Conservation (phyloP, 2,113 vertebrate species). For the Lophura nycthemera region DNA sequence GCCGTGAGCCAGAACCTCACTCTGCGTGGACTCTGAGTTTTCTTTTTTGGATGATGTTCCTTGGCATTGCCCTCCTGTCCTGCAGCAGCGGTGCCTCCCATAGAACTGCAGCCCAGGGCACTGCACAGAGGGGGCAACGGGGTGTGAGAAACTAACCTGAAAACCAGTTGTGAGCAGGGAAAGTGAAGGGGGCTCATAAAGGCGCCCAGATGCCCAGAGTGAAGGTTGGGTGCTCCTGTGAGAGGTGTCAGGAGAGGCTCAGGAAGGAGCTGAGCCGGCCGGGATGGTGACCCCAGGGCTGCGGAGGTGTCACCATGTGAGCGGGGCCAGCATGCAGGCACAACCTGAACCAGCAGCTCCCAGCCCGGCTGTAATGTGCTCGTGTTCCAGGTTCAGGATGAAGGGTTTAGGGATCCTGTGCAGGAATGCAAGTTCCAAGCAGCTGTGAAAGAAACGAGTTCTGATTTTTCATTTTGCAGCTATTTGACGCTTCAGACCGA, state of each 20-base stretch:
- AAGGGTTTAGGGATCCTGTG: background rate
- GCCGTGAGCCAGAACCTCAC: background rate
- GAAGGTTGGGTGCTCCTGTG: rapidly evolving
- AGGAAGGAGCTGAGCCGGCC: background rate
- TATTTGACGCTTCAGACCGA: background rate
- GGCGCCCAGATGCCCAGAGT: background rate
- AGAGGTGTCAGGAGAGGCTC: background rate
- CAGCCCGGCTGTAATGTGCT: background rate
- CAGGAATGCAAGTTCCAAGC: background rate
- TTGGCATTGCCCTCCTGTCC: background rate
- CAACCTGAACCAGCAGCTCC: too few species aligned
- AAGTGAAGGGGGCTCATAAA: too few species aligned
- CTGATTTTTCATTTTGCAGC: background rate
- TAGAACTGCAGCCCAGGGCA: too few species aligned
- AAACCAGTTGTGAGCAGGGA: background rate
- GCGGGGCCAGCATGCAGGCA: too few species aligned
- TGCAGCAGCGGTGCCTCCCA: background rate
- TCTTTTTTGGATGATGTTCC: background rate
- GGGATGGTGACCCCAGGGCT: too few species aligned
- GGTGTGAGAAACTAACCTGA: background rate
- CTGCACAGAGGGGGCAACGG: too few species aligned
- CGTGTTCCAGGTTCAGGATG: background rate
- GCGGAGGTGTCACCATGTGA: too few species aligned
- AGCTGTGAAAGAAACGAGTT: background rate
- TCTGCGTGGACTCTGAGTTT: background rate